Percentiles rank a stretch among this genome's conserved stretches.
These are phyloP conservation scores for Numenius phaeopus DNA, from an alignment of 2,797 vertebrate species.

Conservation along the genomic window DNA sequence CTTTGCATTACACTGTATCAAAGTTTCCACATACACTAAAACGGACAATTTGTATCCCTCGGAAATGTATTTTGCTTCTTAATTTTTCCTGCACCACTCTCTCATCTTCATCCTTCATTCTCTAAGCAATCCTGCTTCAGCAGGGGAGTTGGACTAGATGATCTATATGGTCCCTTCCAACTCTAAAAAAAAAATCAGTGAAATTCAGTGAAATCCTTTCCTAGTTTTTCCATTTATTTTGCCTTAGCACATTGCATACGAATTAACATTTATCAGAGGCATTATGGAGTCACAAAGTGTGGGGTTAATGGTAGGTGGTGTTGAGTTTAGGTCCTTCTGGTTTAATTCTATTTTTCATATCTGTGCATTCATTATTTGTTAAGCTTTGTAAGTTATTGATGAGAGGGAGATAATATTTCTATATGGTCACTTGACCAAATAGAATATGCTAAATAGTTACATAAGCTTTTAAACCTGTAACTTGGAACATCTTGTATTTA, in stretches of 20 bases:
- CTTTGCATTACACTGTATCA: not conserved
- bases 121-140: too few species aligned
- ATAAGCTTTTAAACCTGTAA: not conserved
- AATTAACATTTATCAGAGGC: not conserved
- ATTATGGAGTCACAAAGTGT: not conserved
- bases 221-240: not conserved
- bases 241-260: not conserved
- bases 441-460: not conserved
- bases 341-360: not conserved
- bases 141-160: too few species aligned
- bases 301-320: not conserved
- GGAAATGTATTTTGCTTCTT: not conserved
- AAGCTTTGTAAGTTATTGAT: not conserved
- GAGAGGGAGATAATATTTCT: not conserved
- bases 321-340: not conserved
- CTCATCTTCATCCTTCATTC: not conserved
- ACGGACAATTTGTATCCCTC: not conserved
- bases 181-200: too few species aligned
- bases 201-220: too few species aligned
- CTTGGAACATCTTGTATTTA: not conserved
- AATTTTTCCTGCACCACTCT: not conserved
- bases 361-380: not conserved
- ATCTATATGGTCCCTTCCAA: too few species aligned
- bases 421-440: not conserved
- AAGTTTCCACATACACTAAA: not conserved